Evolutionary conservation across 2,113 vertebrate genomes (phyloP).

Genomic region (Pangasianodon hypophthalmus): DNA sequence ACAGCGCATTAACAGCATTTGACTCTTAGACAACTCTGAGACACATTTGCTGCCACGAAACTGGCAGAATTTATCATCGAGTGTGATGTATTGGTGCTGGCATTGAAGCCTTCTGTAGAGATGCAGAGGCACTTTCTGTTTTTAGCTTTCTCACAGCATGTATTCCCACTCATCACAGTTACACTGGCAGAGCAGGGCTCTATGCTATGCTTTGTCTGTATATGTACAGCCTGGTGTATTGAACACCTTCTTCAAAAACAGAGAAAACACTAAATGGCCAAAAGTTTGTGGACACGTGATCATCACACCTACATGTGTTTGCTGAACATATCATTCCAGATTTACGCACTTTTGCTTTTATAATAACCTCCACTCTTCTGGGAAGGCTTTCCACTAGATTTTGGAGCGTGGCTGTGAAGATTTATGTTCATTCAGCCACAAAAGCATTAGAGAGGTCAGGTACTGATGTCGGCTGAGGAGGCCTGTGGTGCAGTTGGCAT

Average conservation of each 20-base stretch:
- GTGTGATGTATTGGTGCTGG: neutral
- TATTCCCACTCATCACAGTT: slow-evolving; percentile 15
- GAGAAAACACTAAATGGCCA: neutral
- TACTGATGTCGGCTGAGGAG: neutral
- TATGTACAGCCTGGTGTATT: neutral
- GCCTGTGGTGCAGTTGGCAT: neutral
- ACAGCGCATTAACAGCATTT: neutral
- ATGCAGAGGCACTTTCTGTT: slow-evolving; percentile 34
- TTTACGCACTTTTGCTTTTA: neutral
- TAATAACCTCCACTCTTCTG: neutral
- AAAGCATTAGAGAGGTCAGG: neutral
- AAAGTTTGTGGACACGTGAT: neutral
- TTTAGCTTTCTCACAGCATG: slow-evolving; percentile 34
- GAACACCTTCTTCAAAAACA: neutral
- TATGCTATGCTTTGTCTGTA: neutral
- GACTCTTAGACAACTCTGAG: neutral
- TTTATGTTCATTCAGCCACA: neutral
- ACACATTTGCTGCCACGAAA: neutral
- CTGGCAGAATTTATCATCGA: neutral
- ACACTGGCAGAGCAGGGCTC: slow-evolving; percentile 1
- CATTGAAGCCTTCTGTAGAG: neutral
- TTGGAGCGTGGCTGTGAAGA: neutral
- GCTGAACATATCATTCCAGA: neutral
- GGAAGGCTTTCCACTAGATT: neutral
- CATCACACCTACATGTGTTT: neutral